phyloP scores from a whole-genome alignment of 1,140 invertebrate genomes.

The Lepidotrigona ventralis region DNA sequence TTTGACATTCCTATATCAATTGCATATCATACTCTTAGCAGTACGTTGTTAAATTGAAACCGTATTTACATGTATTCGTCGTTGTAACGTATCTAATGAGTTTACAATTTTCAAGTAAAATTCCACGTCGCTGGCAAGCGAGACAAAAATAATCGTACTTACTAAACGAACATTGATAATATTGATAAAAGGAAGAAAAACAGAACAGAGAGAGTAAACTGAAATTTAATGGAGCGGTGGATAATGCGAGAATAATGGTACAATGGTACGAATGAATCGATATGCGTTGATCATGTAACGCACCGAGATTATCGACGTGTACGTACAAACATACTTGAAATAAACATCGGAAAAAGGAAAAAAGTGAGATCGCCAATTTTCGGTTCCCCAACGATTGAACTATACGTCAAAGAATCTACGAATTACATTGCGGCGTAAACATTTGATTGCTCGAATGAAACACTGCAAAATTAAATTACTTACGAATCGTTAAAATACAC shows the following conservation, averaged over 20 bases:
- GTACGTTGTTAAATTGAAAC: neutral
- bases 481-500: neutral
- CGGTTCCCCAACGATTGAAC: neutral
- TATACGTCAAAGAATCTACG: conserved; percentile 28
- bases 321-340: neutral
- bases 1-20: neutral
- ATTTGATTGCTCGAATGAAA: neutral
- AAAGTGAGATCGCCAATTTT: conserved; percentile 11
- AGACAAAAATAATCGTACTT: neutral
- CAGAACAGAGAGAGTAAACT: neutral
- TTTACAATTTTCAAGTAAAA: neutral
- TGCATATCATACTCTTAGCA: neutral
- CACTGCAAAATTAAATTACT: conserved; percentile 15
- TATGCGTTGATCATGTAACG: no score
- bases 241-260: neutral
- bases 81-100: neutral
- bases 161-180: neutral
- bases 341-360: neutral
- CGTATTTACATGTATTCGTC: neutral
- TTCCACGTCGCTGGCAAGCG: neutral
- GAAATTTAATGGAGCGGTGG: neutral
- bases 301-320: neutral
- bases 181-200: neutral
- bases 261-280: neutral
- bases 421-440: conserved; percentile 22